Percentiles rank a stretch among this genome's conserved stretches.
Evolutionary conservation across 2,797 vertebrate genomes (phyloP).

Genomic region (Enteromius anoplus): DNA sequence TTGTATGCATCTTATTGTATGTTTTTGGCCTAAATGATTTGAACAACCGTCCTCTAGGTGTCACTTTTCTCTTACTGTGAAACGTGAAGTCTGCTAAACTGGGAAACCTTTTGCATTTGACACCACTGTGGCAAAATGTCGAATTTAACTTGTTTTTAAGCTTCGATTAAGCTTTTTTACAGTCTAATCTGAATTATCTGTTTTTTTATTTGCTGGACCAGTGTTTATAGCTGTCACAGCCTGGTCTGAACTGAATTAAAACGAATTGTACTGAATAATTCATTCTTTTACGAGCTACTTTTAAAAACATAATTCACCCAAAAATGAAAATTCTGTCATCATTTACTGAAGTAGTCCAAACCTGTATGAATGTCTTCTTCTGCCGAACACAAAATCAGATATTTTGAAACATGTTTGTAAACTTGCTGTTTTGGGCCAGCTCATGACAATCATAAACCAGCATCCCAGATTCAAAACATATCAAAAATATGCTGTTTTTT

Average conservation of each 20-base stretch:
- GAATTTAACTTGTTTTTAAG: not conserved
- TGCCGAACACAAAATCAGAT: no score
- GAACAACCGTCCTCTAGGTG: not conserved
- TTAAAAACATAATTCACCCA: not conserved
- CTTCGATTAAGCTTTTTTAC: not conserved
- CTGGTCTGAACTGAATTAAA: not conserved
- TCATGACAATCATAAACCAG: no score
- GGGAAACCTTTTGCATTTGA: not conserved
- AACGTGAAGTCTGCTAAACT: not conserved
- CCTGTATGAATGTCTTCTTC: no score
- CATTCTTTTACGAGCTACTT: not conserved
- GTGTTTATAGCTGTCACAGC: not conserved
- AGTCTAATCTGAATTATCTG: not conserved
- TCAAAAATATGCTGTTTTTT: no score
- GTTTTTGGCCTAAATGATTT: not conserved
- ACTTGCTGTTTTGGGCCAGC: no score
- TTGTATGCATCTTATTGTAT: not conserved
- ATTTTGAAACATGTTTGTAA: no score
- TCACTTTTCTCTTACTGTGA: not conserved
- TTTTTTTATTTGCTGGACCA: not conserved
- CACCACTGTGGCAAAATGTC: not conserved
- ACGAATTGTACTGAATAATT: not conserved
- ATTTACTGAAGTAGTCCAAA: no score
- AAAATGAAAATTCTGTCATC: no score
- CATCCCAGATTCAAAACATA: no score